Evolutionary conservation across 2,797 vertebrate species (phyloP).

Genomic region (Discoglossus pictus): DNA sequence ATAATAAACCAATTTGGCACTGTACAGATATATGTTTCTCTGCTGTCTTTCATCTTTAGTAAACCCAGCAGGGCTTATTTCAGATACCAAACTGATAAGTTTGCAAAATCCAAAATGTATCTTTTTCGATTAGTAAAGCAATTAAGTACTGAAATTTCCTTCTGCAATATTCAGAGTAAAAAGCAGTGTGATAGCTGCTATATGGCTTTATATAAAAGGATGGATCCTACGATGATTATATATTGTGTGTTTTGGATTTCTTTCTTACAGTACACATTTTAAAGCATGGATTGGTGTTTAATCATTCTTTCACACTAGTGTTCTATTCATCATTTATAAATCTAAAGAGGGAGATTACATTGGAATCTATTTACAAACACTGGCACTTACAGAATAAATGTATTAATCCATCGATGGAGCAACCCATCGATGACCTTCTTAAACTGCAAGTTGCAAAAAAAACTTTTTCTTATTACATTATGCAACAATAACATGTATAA

Average conservation of each 20-base stretch:
- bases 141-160: slow-evolving; percentile 31
- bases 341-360: slow-evolving; percentile 66
- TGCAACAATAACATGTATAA: slow-evolving; percentile 71
- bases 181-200: slow-evolving; percentile 54
- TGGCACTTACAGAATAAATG: slow-evolving; percentile 95
- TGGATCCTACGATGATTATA: slow-evolving; percentile 54
- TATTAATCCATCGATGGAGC: slow-evolving; percentile 60
- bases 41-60: slow-evolving; percentile 49
- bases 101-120: slow-evolving; percentile 52
- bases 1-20: slow-evolving; percentile 50
- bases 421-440: slow-evolving; percentile 10
- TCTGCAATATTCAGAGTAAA: slow-evolving; percentile 34
- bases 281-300: slow-evolving; percentile 29
- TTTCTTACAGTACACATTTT: slow-evolving; percentile 58
- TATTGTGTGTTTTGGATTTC: slow-evolving; percentile 41
- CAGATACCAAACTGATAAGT: slow-evolving; percentile 32
- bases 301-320: slow-evolving; percentile 60
- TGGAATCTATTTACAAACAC: slow-evolving; percentile 80
- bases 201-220: slow-evolving; percentile 69
- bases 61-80: slow-evolving; percentile 50
- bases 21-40: slow-evolving; percentile 41
- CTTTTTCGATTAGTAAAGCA: slow-evolving; percentile 27
- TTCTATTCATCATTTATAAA: slow-evolving; percentile 68
- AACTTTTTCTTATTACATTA: slow-evolving; percentile 63
- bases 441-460: slow-evolving; percentile 60